Conservation (phyloP, 2,797 vertebrate species). For the Neopelma chrysocephalum region DNA sequence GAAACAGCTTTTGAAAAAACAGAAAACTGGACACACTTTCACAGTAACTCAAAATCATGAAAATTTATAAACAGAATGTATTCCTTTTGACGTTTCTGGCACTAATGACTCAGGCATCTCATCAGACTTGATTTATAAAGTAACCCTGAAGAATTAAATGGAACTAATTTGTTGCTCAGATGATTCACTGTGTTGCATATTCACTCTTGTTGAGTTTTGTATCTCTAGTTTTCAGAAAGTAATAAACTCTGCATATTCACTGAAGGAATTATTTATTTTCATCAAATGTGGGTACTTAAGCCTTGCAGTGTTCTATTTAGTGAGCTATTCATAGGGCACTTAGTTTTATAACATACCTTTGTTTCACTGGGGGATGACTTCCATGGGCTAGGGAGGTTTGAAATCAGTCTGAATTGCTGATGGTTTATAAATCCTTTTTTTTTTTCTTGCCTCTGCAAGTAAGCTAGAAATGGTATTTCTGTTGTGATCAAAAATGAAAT, state of each 20-base stretch:
- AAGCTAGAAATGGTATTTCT: neutral
- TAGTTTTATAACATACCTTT: neutral
- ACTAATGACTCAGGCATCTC: neutral
- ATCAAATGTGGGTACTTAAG: neutral
- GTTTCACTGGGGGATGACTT: neutral
- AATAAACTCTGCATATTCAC: neutral
- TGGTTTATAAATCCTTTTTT: neutral
- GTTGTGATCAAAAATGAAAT: neutral
- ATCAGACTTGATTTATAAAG: conserved; percentile 13
- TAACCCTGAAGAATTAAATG: conserved; percentile 20
- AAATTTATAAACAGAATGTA: neutral
- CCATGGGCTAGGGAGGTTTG: neutral
- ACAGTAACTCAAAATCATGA: neutral
- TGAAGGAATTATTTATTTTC: neutral
- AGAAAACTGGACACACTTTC: neutral
- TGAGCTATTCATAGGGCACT: neutral
- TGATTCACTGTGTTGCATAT: neutral
- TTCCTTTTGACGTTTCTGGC: neutral
- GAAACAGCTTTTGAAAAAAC: neutral
- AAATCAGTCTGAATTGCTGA: neutral
- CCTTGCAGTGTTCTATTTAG: neutral
- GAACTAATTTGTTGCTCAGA: conserved; percentile 8
- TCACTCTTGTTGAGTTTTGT: neutral
- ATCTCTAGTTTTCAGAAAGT: neutral
- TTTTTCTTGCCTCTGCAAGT: neutral